Percentiles rank a stretch among this genome's conserved stretches.
These are phyloP conservation scores for Schlechtendalia chinensis DNA, from an alignment of 1,140 invertebrate genomes.

Conservation along the genomic window DNA sequence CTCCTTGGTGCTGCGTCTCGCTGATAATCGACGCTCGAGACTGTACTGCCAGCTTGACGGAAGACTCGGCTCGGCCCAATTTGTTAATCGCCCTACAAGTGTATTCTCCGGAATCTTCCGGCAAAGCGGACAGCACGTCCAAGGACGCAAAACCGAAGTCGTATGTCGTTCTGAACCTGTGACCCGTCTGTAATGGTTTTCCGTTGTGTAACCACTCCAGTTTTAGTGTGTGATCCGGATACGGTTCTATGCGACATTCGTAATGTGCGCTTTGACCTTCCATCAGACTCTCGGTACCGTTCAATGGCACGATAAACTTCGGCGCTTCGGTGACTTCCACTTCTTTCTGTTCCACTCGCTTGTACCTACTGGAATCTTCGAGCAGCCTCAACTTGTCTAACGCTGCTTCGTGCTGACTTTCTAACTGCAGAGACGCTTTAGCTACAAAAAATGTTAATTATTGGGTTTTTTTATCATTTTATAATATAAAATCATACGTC, in stretches of 20 bases:
- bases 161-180: slow-evolving; percentile 85
- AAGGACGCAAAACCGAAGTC: slow-evolving; percentile 95
- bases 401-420: slow-evolving; percentile 87
- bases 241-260: slow-evolving; percentile 93
- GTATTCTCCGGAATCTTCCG: slow-evolving; percentile 91
- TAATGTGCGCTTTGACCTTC: slow-evolving; percentile 92
- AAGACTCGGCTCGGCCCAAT: slow-evolving; percentile 76
- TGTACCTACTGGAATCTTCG: slow-evolving; percentile 78
- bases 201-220: slow-evolving; percentile 95
- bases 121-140: slow-evolving; percentile 88
- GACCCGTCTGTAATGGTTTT: slow-evolving; percentile 84
- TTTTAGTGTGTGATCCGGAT: slow-evolving; percentile 88
- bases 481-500: too few species aligned
- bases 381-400: slow-evolving; percentile 81
- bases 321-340: slow-evolving; percentile 77
- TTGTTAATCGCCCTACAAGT: slow-evolving; percentile 86
- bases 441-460: slow-evolving; percentile 61
- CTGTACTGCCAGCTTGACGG: slow-evolving; percentile 77
- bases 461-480: too few species aligned
- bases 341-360: slow-evolving; percentile 78
- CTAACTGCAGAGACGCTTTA: slow-evolving; percentile 79
- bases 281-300: slow-evolving; percentile 74
- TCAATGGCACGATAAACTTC: slow-evolving; percentile 79
- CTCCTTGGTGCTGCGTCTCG: slow-evolving; percentile 93
- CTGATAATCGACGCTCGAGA: slow-evolving; percentile 83